phyloP scores from a whole-genome alignment of 1,140 invertebrate genomes.

The Drosophila orosa region DNA sequence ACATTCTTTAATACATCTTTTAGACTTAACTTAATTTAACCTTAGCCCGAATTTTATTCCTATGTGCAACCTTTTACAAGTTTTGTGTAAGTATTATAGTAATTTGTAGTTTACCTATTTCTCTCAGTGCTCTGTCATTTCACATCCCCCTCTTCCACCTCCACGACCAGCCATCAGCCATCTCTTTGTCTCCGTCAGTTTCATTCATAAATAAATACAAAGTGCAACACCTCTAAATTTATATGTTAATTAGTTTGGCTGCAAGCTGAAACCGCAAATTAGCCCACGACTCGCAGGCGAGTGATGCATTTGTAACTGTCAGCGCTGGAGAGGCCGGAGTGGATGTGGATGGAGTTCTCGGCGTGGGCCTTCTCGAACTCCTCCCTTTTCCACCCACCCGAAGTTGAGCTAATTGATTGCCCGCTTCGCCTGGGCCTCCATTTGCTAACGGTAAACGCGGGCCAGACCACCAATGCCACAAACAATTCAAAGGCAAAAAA shows the following conservation, averaged over 20 bases:
- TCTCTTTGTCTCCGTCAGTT: slow-evolving; percentile 50
- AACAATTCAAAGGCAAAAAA: slow-evolving; percentile 13
- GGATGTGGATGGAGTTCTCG: slow-evolving; percentile 27
- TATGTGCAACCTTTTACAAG: too few species aligned
- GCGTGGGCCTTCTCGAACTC: slow-evolving; percentile 26
- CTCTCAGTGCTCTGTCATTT: slow-evolving; percentile 16
- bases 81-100: neutral
- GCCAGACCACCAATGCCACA: slow-evolving; percentile 38
- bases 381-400: slow-evolving; percentile 13
- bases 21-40: too few species aligned
- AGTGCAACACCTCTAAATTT: slow-evolving; percentile 68
- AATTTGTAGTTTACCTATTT: neutral
- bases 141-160: slow-evolving; percentile 31
- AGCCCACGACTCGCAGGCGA: slow-evolving; percentile 43
- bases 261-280: slow-evolving; percentile 56
- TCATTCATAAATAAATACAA: slow-evolving; percentile 71
- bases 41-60: too few species aligned
- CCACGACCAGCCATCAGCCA: slow-evolving; percentile 24
- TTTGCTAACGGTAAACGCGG: slow-evolving; percentile 50
- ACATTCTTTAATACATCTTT: too few species aligned
- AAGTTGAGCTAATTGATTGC: slow-evolving; percentile 72
- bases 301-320: slow-evolving; percentile 66
- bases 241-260: slow-evolving; percentile 67
- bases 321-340: slow-evolving; percentile 14
- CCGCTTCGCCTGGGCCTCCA: slow-evolving; percentile 19